Conservation (phyloP, 2,888 invertebrate genomes). For the Caradrina kadenii region DNA sequence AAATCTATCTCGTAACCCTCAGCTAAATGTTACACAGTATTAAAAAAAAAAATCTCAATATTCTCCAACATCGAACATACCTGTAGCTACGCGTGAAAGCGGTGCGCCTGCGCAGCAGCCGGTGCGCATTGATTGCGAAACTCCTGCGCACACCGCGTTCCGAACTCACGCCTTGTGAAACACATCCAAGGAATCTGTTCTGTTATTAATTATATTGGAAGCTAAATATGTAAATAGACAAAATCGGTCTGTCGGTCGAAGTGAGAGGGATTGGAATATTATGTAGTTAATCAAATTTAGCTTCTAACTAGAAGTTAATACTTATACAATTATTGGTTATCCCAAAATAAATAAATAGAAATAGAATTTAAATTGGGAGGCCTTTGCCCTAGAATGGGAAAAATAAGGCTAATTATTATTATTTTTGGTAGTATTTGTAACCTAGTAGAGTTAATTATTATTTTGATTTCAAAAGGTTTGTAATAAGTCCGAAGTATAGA, state of each 20-base stretch:
- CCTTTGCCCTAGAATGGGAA: no score
- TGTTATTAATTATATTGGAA: conserved; percentile 45
- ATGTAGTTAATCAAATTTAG: no score
- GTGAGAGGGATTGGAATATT: conserved; percentile 5
- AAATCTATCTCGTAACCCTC: not conserved
- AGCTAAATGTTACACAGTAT: not conserved
- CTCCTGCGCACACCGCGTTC: conserved; percentile 47
- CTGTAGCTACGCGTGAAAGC: conserved; percentile 60
- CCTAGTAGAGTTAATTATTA: no score
- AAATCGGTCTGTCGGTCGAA: conserved; percentile 10
- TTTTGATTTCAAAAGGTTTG: no score
- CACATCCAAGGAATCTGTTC: conserved; percentile 46
- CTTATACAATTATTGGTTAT: no score
- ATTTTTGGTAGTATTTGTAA: no score
- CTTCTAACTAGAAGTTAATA: no score
- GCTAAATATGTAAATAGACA: conserved; percentile 22
- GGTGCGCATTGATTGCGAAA: conserved; percentile 55
- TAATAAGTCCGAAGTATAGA: no score
- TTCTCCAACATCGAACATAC: conserved; percentile 16
- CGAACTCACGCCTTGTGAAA: conserved; percentile 58
- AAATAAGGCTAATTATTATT: no score
- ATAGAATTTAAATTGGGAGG: no score
- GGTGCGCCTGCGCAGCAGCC: conserved; percentile 52
- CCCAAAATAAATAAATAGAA: no score
- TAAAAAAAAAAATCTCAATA: conserved; percentile 23